Evolutionary conservation across 2,797 vertebrate species (phyloP).

Genomic region (Chiroxiphia lanceolata): DNA sequence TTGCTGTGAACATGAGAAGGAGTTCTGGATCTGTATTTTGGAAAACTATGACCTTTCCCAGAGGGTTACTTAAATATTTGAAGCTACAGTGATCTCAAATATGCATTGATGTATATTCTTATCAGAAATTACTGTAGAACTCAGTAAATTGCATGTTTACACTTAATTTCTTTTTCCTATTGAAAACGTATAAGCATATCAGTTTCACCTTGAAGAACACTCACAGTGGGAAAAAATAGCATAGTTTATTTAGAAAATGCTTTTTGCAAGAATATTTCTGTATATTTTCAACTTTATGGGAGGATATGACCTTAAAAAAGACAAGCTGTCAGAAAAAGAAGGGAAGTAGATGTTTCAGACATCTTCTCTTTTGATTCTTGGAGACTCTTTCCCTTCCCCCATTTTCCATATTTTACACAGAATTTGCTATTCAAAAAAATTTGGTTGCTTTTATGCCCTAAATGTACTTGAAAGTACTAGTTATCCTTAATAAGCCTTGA

Average conservation of each 20-base stretch:
- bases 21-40: constrained; percentile 6
- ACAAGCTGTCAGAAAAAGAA: neutral
- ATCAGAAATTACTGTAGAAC: neutral
- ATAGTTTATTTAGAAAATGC: neutral
- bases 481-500: neutral
- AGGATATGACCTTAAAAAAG: neutral
- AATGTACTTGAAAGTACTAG: neutral
- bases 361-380: neutral
- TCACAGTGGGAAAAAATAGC: neutral
- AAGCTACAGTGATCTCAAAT: constrained; percentile 23
- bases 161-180: constrained; percentile 19
- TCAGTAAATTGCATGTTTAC: constrained; percentile 16
- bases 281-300: neutral
- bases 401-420: neutral
- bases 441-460: neutral
- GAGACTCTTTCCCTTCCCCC: neutral
- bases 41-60: constrained; percentile 58
- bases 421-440: neutral
- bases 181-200: constrained; percentile 14
- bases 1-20: neutral
- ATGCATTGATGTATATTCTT: constrained; percentile 25
- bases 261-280: neutral
- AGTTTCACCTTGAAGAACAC: constrained; percentile 23
- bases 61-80: constrained; percentile 60
- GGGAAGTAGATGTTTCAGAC: neutral